Conservation (phyloP, 2,888 invertebrate genomes). For the Mechanitis mazaeus region DNA sequence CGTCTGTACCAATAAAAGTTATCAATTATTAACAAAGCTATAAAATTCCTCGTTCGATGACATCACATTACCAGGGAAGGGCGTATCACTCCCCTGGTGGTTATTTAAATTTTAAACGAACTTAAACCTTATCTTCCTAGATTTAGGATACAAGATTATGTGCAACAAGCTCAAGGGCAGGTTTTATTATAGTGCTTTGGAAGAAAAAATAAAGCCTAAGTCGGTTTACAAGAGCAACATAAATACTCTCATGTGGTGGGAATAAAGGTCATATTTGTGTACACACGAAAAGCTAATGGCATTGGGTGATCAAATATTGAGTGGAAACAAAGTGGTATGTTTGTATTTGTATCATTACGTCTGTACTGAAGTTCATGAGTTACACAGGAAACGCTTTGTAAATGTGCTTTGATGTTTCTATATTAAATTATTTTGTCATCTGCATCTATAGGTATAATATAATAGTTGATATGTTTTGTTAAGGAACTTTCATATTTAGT, state of each 20-base stretch:
- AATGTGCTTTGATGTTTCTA: no score
- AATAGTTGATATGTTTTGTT: no score
- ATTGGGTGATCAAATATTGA: constrained; percentile 13
- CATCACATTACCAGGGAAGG: constrained; percentile 24
- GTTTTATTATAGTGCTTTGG: no score
- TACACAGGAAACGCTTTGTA: no score
- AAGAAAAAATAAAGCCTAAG: no score
- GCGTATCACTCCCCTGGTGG: constrained; percentile 22
- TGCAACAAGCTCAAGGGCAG: no score
- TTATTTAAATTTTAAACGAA: not conserved
- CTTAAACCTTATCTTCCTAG: no score
- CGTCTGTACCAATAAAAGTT: constrained; percentile 16
- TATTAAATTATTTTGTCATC: no score
- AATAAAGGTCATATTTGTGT: constrained; percentile 7
- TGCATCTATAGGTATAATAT: no score
- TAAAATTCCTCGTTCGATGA: constrained; percentile 27
- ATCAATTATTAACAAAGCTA: constrained; percentile 25
- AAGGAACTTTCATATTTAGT: no score
- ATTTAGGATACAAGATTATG: no score
- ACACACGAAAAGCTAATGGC: constrained; percentile 9
- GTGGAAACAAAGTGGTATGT: constrained; percentile 9
- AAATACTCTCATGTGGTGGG: not conserved
- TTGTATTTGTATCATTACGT: constrained; percentile 12
- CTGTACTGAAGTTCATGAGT: constrained; percentile 7
- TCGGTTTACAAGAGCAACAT: no score